Evolutionary conservation across 1,140 invertebrate genomes (phyloP).

Genomic region (Diachasmimorpha longicaudata): DNA sequence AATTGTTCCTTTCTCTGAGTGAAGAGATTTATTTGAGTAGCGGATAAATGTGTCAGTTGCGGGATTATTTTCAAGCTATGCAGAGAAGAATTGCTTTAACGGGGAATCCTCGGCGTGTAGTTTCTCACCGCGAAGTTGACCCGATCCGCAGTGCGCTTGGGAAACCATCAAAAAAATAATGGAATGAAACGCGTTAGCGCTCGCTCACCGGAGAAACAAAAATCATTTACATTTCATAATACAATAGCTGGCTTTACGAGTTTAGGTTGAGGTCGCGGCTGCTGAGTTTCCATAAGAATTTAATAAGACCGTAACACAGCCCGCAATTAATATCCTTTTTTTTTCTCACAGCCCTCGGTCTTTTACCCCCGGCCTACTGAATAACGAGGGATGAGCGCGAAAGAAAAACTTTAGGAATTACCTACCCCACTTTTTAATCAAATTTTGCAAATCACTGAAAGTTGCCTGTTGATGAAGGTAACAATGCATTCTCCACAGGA

Average conservation of each 20-base stretch:
- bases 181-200: not conserved
- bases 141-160: not conserved
- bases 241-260: constrained; percentile 61
- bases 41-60: not conserved
- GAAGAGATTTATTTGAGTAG: no score
- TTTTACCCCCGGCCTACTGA: not conserved
- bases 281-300: constrained; percentile 61
- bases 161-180: not conserved
- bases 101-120: no score
- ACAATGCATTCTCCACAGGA: not conserved
- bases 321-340: constrained; percentile 62
- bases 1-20: not conserved
- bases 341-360: constrained; percentile 46
- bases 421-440: not conserved
- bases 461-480: not conserved
- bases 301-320: constrained; percentile 60
- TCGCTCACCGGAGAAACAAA: constrained; percentile 41
- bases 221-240: constrained; percentile 63
- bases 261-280: constrained; percentile 19
- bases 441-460: not conserved
- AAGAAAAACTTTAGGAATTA: not conserved
- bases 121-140: no score
- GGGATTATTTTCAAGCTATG: not conserved
- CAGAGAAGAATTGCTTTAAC: no score
- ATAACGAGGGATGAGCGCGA: not conserved